A percentile compares a stretch with the other conserved stretches of the same genome.
These are phyloP conservation scores for Emydocephalus ijimae DNA, from an alignment of 2,113 vertebrate genomes.

Conservation along the genomic window DNA sequence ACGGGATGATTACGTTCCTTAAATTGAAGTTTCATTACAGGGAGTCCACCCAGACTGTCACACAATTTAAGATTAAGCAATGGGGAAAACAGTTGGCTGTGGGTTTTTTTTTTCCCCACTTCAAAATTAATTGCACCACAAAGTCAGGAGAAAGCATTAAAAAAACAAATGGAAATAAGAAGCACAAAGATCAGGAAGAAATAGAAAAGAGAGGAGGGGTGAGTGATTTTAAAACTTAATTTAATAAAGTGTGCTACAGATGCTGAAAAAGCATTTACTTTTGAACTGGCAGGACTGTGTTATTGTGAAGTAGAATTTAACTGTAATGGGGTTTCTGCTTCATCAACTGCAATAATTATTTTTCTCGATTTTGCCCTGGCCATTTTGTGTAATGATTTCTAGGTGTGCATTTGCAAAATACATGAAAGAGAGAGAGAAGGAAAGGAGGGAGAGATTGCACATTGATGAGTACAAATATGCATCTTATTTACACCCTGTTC, in stretches of 20 bases:
- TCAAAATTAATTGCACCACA: conserved; percentile 10
- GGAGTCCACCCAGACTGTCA: background rate
- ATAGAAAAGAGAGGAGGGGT: conserved; percentile 40
- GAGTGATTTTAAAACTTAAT: conserved; percentile 71
- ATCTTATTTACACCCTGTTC: background rate
- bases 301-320: conserved; percentile 61
- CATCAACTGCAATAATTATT: conserved; percentile 73
- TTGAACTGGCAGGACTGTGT: conserved; percentile 50
- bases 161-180: background rate
- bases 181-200: background rate
- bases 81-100: background rate
- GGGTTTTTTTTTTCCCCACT: background rate
- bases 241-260: conserved; percentile 68
- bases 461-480: background rate
- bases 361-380: conserved; percentile 70
- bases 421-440: background rate
- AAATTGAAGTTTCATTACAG: background rate
- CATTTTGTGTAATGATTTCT: conserved; percentile 63
- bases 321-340: conserved; percentile 73
- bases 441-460: too few species aligned
- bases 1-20: background rate
- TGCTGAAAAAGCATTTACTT: conserved; percentile 68
- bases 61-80: background rate
- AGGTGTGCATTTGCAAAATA: background rate
- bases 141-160: conserved; percentile 12